Percentiles rank a stretch among this genome's conserved stretches.
phyloP scores from a whole-genome alignment of 2,113 vertebrate genomes.

The Tricholaema leucomelas region DNA sequence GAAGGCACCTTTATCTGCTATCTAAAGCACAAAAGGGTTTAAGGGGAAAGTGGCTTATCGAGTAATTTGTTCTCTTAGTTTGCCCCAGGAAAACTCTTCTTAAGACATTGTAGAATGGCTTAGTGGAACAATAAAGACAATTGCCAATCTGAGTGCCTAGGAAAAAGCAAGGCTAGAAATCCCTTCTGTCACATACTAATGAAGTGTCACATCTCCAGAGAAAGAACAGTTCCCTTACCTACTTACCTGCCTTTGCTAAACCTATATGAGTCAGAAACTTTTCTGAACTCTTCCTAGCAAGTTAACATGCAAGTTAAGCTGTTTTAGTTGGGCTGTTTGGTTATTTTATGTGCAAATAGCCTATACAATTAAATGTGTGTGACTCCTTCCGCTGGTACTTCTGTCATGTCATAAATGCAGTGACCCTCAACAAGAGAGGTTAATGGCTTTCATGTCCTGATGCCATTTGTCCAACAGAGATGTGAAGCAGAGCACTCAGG shows the following conservation, averaged over 20 bases:
- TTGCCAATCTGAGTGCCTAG: neutral
- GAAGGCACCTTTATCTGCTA: neutral
- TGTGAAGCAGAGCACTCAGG: conserved; percentile 7
- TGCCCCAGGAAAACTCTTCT: neutral
- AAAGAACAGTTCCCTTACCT: conserved; percentile 15
- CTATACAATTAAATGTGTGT: conserved; percentile 43
- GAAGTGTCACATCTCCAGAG: neutral
- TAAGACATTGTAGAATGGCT: neutral
- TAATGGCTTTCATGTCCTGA: conserved; percentile 39
- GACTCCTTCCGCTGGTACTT: conserved; percentile 41
- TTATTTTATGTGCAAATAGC: conserved; percentile 59
- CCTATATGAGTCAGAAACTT: neutral
- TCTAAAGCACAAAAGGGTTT: neutral
- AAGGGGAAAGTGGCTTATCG: neutral
- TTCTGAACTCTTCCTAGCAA: conserved; percentile 26
- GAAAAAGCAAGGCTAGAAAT: neutral
- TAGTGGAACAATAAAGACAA: neutral
- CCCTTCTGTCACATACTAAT: neutral
- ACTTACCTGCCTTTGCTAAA: conserved; percentile 37
- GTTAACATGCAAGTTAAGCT: neutral
- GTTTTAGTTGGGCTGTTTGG: conserved; percentile 46
- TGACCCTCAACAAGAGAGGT: conserved; percentile 60
- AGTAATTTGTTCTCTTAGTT: neutral
- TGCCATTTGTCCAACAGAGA: conserved; percentile 49
- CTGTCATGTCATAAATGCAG: conserved; percentile 40